Evolutionary conservation across 1,140 invertebrate species (phyloP).

Genomic region (Palaemon carinicauda): DNA sequence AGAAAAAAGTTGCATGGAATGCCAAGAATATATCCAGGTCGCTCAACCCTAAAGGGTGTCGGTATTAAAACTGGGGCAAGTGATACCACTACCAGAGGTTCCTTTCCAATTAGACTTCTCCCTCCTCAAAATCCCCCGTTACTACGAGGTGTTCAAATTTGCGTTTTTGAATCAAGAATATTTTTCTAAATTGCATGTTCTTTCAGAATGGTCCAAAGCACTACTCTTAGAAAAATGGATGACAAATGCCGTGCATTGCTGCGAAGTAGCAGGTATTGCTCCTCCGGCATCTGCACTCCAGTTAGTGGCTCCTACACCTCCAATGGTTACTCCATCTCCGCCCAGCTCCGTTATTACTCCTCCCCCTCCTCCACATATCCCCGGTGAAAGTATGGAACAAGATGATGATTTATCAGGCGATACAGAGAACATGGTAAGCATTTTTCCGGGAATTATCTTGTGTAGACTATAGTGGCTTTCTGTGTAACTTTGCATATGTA

Average conservation of each 20-base stretch:
- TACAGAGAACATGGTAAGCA: constrained; percentile 56
- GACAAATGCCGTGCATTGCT: constrained; percentile 74
- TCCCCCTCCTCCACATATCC: constrained; percentile 26
- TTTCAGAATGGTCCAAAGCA: constrained; percentile 78
- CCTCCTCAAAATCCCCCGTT: too few relatives aligned
- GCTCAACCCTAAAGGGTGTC: too few relatives aligned
- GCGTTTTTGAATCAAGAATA: too few relatives aligned
- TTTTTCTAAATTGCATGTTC: constrained; percentile 29
- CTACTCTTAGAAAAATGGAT: constrained; percentile 77
- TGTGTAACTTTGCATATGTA: too few relatives aligned
- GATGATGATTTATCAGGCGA: constrained; percentile 13
- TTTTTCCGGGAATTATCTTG: neutral
- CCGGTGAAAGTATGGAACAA: constrained; percentile 24
- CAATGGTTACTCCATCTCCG: constrained; percentile 17
- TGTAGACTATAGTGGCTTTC: too few relatives aligned
- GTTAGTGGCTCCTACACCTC: constrained; percentile 60
- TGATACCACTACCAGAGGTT: too few relatives aligned
- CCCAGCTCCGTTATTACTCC: constrained; percentile 38
- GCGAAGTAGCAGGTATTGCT: constrained; percentile 74
- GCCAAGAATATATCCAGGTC: too few relatives aligned
- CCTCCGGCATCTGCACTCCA: constrained; percentile 69
- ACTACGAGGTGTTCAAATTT: too few relatives aligned
- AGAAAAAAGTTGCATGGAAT: too few relatives aligned
- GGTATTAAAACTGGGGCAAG: too few relatives aligned
- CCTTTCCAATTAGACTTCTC: too few relatives aligned